phyloP scores from a whole-genome alignment of 2,113 vertebrate genomes.

The Callorhinus ursinus region DNA sequence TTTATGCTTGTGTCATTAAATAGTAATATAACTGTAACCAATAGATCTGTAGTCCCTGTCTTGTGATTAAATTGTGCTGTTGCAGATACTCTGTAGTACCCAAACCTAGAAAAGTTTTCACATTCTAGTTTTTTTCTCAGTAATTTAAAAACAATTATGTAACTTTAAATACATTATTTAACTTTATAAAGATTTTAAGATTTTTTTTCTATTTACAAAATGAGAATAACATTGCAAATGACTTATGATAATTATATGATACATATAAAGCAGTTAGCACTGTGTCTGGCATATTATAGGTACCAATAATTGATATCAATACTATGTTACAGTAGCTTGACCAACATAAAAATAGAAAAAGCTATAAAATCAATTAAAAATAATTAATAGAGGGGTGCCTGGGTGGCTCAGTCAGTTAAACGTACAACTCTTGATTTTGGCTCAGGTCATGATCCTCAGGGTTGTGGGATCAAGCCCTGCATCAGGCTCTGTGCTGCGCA shows the following conservation, averaged over 20 bases:
- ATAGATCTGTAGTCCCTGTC: background rate
- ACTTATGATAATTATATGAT: background rate
- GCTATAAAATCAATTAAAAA: constrained; percentile 39
- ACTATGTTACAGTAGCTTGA: constrained; percentile 29
- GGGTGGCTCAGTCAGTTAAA: background rate
- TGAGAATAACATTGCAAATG: constrained; percentile 27
- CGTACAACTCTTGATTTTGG: background rate
- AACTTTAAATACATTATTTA: constrained; percentile 27
- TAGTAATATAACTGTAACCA: background rate
- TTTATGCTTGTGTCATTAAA: background rate
- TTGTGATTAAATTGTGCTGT: constrained; percentile 32
- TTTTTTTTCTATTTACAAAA: constrained; percentile 37
- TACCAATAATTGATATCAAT: background rate
- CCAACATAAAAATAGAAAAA: background rate
- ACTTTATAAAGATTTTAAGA: constrained; percentile 21
- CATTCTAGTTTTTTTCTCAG: background rate
- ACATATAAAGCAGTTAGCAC: background rate
- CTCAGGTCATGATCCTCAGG: background rate
- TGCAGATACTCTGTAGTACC: background rate
- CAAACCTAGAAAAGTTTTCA: background rate
- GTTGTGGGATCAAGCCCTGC: background rate
- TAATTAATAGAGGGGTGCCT: background rate
- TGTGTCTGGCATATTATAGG: background rate
- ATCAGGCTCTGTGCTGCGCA: background rate
- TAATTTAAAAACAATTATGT: constrained; percentile 45